Percentiles rank a stretch among this genome's conserved stretches.
Evolutionary conservation across 2,113 vertebrate species (phyloP).

Genomic region (Mixornis gularis): DNA sequence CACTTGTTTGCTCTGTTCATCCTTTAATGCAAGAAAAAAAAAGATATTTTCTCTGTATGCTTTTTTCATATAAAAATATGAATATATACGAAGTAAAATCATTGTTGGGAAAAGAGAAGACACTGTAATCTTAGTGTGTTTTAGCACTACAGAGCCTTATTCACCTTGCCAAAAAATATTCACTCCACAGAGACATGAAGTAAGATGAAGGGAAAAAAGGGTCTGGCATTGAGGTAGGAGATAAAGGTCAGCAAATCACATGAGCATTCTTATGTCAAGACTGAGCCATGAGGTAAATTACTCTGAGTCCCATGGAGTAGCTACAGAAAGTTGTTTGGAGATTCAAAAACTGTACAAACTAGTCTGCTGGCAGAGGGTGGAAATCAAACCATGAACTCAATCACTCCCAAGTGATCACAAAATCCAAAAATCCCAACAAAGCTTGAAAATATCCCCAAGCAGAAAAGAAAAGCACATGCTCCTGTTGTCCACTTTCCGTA

Average conservation of each 20-base stretch:
- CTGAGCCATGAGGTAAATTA: constrained; percentile 11
- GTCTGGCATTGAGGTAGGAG: neutral
- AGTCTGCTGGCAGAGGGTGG: neutral
- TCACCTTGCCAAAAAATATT: neutral
- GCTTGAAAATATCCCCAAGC: neutral
- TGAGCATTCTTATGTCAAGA: neutral
- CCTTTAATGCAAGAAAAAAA: neutral
- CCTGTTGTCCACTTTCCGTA: neutral
- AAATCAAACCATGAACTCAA: neutral
- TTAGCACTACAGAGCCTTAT: neutral
- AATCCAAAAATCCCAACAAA: neutral
- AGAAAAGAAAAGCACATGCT: neutral
- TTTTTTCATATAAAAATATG: neutral
- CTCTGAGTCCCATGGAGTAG: neutral
- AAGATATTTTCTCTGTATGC: neutral
- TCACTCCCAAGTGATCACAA: neutral
- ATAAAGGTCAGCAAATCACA: constrained; percentile 45
- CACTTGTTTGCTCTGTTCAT: neutral
- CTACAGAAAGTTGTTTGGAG: neutral
- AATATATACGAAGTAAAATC: neutral
- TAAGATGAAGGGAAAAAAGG: neutral
- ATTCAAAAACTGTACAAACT: neutral
- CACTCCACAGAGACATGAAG: neutral
- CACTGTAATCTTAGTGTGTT: neutral
- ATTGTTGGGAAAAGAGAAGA: neutral